Percentiles rank a stretch among this genome's conserved stretches.
phyloP scores from a whole-genome alignment of 1,140 invertebrate species.

The Drosophila repleta region DNA sequence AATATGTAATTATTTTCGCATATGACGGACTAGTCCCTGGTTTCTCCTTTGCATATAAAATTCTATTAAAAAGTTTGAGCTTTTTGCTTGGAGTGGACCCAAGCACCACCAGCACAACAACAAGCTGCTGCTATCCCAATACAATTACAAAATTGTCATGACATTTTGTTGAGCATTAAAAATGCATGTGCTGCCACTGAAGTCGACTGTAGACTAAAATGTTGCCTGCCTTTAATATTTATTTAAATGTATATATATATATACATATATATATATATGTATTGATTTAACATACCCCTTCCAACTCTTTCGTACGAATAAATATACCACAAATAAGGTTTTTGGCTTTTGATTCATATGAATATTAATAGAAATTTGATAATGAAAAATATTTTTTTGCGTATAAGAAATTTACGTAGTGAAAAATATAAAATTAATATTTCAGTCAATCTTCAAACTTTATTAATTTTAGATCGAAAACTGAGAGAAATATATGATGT shows the following conservation, averaged over 20 bases:
- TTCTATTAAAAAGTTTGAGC: slow-evolving; percentile 63
- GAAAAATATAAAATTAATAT: too few relatives aligned
- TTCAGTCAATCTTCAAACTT: too few relatives aligned
- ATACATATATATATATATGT: background rate
- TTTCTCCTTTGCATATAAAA: slow-evolving; percentile 50
- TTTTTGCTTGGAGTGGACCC: slow-evolving; percentile 5
- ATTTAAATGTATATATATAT: slow-evolving; percentile 5
- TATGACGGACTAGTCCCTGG: slow-evolving; percentile 28
- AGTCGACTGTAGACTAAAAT: background rate
- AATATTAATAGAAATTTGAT: too few relatives aligned
- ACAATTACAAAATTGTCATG: slow-evolving; percentile 50
- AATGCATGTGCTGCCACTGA: slow-evolving; percentile 36
- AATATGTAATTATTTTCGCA: slow-evolving; percentile 70
- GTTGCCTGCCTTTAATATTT: slow-evolving; percentile 13
- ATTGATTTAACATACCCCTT: too few relatives aligned
- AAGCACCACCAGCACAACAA: slow-evolving; percentile 3
- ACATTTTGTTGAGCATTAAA: slow-evolving; percentile 60
- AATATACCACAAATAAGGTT: too few relatives aligned
- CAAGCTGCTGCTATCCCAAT: background rate
- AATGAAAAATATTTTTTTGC: too few relatives aligned
- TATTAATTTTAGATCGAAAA: too few relatives aligned
- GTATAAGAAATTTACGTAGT: too few relatives aligned
- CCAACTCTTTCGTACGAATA: too few relatives aligned
- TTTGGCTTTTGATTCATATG: too few relatives aligned
- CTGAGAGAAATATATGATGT: too few relatives aligned